A percentile compares a stretch with the other conserved stretches of the same genome.
These are phyloP conservation scores for Hyppa rectilinea DNA, from an alignment of 2,888 invertebrate genomes.

Conservation along the genomic window DNA sequence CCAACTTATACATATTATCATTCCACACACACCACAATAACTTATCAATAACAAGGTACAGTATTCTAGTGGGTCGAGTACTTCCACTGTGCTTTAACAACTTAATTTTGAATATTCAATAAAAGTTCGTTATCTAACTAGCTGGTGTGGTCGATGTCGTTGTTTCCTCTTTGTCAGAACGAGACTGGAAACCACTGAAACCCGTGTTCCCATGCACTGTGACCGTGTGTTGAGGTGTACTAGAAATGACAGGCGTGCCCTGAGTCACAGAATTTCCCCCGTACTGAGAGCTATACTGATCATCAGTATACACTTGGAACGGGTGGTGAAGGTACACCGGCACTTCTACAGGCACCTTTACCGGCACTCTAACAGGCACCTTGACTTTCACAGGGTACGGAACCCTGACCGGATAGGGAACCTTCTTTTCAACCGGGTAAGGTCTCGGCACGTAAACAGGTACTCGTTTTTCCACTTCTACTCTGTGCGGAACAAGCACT, in stretches of 20 bases:
- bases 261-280: conserved; percentile 42
- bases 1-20: conserved; percentile 65
- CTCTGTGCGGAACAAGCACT: conserved; percentile 73
- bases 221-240: conserved; percentile 72
- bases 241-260: conserved; percentile 45
- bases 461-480: conserved; percentile 76
- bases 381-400: conserved; percentile 82
- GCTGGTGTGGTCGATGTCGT: conserved; percentile 63
- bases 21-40: conserved; percentile 75
- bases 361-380: conserved; percentile 74
- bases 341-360: conserved; percentile 80
- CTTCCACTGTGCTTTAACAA: conserved; percentile 48
- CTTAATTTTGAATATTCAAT: conserved; percentile 58
- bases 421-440: conserved; percentile 80
- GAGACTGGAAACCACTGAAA: conserved; percentile 79
- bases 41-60: conserved; percentile 69
- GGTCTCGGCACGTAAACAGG: conserved; percentile 79
- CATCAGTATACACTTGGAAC: conserved; percentile 71
- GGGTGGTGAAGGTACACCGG: conserved; percentile 81
- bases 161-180: conserved; percentile 74
- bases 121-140: conserved; percentile 60
- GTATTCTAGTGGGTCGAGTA: conserved; percentile 39
- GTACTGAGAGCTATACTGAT: conserved; percentile 48
- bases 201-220: conserved; percentile 80
- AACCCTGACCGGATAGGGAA: conserved; percentile 84